Base-by-base conservation (phyloP, 2,888 invertebrate species). In the Caenorhabditis parvicauda region DNA sequence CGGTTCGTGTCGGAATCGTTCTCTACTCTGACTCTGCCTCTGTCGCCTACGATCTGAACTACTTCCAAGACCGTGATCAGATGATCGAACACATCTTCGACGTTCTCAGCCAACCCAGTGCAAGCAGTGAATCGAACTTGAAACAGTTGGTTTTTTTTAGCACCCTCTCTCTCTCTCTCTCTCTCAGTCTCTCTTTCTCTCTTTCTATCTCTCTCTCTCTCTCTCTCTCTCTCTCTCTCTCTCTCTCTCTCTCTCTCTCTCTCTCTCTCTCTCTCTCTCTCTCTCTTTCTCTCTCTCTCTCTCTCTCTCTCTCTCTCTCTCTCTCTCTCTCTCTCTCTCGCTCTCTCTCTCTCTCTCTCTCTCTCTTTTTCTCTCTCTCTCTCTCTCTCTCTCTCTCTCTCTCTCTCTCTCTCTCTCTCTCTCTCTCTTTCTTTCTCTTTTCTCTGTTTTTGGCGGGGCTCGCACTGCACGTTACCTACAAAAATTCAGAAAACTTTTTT, bases 1-100 rank as follows among this genome's bases (percentile, higher is more conserved):
- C 44, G 3, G 56, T 54, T 3, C 45, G 61, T 37, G 50, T 61
- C 9, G 53, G 53, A 37, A 9, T 61, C 7, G 61, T 61, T 12
- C 56, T 56, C 3, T 61, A 61, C 27, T 54, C 45, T 42, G 27
- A 35, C 1, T 37, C 5, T 4, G 56, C 56, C 0, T 28, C 29
- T 4, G 22, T 28, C 5, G 59, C 52, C 3, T 55, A 48, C 7
- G 35, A 53, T n/a, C 35, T 60, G 3, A 35, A 56, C 24, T 19
- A 14, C 21, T 60, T 21, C 39, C 44, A 51, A 43, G 52, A 52
- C 3, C 14, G 41, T 7, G 55, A 60, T 35, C 52, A 60, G 19
- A 32, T 60, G 29, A 49, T 41, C 28, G 39, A 52, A 44, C 39
- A 38, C 32, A 27, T 52, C 9, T 55, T 55, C 43, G 4, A 1